A percentile compares a stretch with the other conserved stretches of the same genome.
phyloP scores from a whole-genome alignment of 2,113 vertebrate species.

The Proteles cristata region DNA sequence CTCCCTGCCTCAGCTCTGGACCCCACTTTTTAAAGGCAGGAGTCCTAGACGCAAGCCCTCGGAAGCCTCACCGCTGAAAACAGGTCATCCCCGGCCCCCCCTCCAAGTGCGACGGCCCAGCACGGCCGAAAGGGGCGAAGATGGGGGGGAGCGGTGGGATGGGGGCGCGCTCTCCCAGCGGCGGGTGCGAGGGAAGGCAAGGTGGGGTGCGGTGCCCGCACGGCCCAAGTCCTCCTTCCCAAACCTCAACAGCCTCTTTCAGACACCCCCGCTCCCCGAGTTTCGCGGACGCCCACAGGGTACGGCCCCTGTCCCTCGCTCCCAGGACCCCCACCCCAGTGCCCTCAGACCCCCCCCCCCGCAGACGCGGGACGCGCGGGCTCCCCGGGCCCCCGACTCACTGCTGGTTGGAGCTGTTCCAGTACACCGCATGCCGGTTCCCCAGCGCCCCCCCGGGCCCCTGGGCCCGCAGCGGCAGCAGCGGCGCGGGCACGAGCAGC shows the following conservation, averaged over 20 bases:
- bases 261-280: conserved; percentile 51
- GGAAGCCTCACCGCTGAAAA: conserved; percentile 63
- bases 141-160: background rate
- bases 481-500: conserved; percentile 81
- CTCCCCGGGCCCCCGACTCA: conserved; percentile 85
- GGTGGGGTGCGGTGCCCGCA: conserved; percentile 30
- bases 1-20: conserved; percentile 22
- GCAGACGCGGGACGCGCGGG: conserved; percentile 24
- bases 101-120: conserved; percentile 42
- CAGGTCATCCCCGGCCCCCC: conserved; percentile 67
- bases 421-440: conserved; percentile 95
- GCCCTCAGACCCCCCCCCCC: conserved; percentile 49
- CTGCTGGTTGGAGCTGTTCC: conserved; percentile 98
- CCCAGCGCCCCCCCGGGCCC: conserved; percentile 83
- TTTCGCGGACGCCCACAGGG: conserved; percentile 58
- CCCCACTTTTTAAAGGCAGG: conserved; percentile 62
- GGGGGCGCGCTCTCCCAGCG: background rate
- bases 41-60: conserved; percentile 26
- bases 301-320: background rate
- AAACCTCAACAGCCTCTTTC: conserved; percentile 42
- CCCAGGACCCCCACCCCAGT: conserved; percentile 26
- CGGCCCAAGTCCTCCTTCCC: conserved; percentile 43
- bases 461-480: conserved; percentile 82
- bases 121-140: background rate
- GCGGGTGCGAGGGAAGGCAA: conserved; percentile 10